phyloP scores from a whole-genome alignment of 2,797 vertebrate species.

The Crenuchus spilurus region DNA sequence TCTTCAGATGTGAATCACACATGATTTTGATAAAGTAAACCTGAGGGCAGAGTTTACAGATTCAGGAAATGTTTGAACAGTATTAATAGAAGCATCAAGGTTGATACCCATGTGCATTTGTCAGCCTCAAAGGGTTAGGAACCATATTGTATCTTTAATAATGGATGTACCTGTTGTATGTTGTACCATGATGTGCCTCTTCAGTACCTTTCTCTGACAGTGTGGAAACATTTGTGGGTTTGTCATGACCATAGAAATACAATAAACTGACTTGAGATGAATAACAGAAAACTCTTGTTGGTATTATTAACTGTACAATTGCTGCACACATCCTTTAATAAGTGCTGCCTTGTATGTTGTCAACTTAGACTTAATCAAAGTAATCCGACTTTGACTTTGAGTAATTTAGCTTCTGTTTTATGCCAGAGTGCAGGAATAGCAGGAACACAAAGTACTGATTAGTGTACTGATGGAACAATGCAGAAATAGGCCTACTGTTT shows the following conservation, averaged over 20 bases:
- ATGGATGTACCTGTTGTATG: no score
- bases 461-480: constrained; percentile 36
- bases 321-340: background rate
- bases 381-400: constrained; percentile 34
- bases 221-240: no score
- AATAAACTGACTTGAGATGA: background rate
- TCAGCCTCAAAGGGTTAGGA: no score
- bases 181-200: no score
- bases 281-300: background rate
- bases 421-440: constrained; percentile 32
- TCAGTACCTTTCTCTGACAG: no score
- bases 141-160: no score
- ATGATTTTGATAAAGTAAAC: no score
- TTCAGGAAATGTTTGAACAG: no score
- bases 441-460: constrained; percentile 42
- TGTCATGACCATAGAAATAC: background rate
- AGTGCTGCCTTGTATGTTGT: background rate
- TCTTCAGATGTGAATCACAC: no score
- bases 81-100: no score
- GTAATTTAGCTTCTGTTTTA: constrained; percentile 35
- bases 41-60: no score
- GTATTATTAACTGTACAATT: background rate
- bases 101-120: no score
- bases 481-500: constrained; percentile 29
- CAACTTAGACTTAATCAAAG: constrained; percentile 31